Evolutionary conservation across 2,113 vertebrate genomes (phyloP).

Genomic region (Lophotis ruficrista): DNA sequence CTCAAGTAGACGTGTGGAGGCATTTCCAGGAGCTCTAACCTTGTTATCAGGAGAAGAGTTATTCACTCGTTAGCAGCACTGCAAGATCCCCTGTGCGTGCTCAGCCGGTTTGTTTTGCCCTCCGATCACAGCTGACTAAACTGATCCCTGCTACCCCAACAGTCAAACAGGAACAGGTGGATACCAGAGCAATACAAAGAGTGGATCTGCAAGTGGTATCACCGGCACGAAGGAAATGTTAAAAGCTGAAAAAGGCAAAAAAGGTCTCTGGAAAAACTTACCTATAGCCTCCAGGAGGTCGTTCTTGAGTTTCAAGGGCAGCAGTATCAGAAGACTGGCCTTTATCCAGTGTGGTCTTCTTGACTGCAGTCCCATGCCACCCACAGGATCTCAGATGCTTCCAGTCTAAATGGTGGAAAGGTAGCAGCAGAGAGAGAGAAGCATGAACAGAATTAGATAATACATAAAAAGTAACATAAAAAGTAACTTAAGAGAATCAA

Average conservation of each 20-base stretch:
- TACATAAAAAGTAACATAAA: neutral
- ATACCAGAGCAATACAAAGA: neutral
- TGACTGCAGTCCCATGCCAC: neutral
- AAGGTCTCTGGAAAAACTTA: neutral
- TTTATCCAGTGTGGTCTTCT: neutral
- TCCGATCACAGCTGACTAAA: neutral
- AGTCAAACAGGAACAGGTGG: accelerated
- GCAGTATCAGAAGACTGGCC: neutral
- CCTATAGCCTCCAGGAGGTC: neutral
- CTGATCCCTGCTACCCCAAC: too few relatives aligned
- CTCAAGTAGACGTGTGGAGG: neutral
- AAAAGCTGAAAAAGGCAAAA: neutral
- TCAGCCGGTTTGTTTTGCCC: neutral
- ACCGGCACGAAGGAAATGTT: neutral
- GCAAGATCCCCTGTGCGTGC: neutral
- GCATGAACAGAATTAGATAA: neutral
- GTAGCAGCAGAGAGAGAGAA: neutral
- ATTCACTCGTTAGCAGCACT: neutral
- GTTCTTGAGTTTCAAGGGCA: neutral
- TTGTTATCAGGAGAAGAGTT: neutral
- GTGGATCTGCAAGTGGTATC: neutral
- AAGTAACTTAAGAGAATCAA: neutral
- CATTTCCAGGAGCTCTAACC: neutral
- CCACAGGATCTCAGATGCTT: neutral
- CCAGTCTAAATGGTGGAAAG: neutral